These are phyloP conservation scores for Propithecus deckenii DNA, from an alignment of 2,797 vertebrate genomes.

Conservation along the genomic window DNA sequence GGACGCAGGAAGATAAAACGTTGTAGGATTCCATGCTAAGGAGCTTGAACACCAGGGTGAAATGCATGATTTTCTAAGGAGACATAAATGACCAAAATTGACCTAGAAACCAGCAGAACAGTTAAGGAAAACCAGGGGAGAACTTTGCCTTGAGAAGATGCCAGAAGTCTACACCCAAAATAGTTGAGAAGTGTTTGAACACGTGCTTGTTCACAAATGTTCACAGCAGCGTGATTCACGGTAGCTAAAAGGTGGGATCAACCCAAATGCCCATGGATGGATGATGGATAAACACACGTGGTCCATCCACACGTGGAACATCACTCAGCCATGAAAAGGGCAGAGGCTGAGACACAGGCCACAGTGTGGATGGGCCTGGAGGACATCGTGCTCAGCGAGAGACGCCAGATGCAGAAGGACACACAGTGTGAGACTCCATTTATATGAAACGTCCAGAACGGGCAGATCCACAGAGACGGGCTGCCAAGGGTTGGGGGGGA, in stretches of 20 bases:
- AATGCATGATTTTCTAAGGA: not conserved
- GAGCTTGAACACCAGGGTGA: not conserved
- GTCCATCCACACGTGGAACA: not conserved
- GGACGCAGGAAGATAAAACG: not conserved
- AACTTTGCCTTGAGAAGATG: too few relatives aligned
- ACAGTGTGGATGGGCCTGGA: too few relatives aligned
- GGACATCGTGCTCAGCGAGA: too few relatives aligned
- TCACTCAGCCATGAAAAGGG: not conserved
- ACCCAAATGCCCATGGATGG: not conserved
- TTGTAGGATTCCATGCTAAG: not conserved
- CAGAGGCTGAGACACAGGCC: not conserved
- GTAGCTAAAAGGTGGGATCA: not conserved
- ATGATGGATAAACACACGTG: not conserved
- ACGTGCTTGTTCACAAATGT: fast-evolving
- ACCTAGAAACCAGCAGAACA: not conserved
- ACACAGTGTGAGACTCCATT: too few relatives aligned
- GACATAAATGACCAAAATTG: not conserved
- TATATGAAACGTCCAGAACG: too few relatives aligned
- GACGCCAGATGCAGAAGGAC: too few relatives aligned
- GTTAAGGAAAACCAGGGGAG: too few relatives aligned
- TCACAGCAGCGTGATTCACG: not conserved
- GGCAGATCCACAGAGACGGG: too few relatives aligned
- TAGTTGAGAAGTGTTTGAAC: fast-evolving
- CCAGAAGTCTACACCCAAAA: not conserved
- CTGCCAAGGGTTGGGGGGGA: too few relatives aligned